phyloP scores from a whole-genome alignment of 2,113 vertebrate genomes.

The Vireo altiloquus region DNA sequence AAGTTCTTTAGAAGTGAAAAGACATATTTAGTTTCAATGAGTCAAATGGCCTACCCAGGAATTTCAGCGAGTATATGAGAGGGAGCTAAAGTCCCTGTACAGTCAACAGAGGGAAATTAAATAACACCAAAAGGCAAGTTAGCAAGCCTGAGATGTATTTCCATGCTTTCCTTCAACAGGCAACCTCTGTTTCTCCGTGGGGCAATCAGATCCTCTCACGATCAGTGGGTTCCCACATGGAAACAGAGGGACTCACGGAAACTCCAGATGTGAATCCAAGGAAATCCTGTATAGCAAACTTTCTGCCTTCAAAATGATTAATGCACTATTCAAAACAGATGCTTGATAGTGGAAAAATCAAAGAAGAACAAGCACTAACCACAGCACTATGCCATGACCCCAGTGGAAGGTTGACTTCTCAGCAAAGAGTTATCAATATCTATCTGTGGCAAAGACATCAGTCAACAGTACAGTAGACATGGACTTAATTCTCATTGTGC shows the following conservation, averaged over 20 bases:
- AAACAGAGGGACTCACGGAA: neutral
- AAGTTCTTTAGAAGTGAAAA: neutral
- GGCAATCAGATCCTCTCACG: neutral
- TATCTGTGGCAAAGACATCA: neutral
- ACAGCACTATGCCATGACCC: neutral
- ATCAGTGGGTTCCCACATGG: neutral
- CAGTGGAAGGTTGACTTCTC: neutral
- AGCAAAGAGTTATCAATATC: neutral
- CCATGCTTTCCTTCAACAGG: neutral
- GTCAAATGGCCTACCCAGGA: neutral
- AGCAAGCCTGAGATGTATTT: neutral
- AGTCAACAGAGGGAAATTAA: neutral
- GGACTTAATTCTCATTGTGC: neutral
- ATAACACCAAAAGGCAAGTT: neutral
- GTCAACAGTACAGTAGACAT: neutral
- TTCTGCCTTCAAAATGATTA: neutral
- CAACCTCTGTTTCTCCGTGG: neutral
- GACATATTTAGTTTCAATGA: neutral
- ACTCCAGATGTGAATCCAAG: neutral
- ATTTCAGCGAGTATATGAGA: neutral
- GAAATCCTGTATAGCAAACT: neutral
- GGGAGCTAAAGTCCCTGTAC: neutral
- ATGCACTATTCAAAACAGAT: neutral
- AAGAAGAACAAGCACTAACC: neutral
- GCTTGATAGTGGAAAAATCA: neutral